These are phyloP conservation scores for Salmo trutta DNA, from an alignment of 2,797 vertebrate genomes.

Conservation along the genomic window DNA sequence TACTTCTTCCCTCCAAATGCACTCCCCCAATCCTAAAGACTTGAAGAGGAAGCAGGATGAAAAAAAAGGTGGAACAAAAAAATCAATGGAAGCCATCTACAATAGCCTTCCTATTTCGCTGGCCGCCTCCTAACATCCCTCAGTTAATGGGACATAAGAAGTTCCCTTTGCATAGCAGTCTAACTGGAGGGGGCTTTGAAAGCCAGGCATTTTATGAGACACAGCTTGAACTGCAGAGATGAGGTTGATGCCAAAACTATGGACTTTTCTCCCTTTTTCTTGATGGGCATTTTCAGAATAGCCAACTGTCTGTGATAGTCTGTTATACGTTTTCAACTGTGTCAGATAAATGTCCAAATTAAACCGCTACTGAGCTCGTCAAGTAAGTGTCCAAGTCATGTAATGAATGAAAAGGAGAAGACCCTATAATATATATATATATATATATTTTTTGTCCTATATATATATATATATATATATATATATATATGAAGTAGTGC, in stretches of 20 bases:
- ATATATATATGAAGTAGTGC: neutral
- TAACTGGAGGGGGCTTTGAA: conserved; percentile 24
- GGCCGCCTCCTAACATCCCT: conserved; percentile 38
- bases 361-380: conserved; percentile 37
- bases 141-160: conserved; percentile 29
- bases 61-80: conserved; percentile 21
- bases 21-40: conserved; percentile 43
- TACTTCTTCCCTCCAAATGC: conserved; percentile 14
- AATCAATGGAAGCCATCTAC: conserved; percentile 39
- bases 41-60: conserved; percentile 36
- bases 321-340: conserved; percentile 23
- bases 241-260: conserved; percentile 10
- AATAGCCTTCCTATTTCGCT: conserved; percentile 30
- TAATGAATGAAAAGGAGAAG: neutral
- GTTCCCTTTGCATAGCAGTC: conserved; percentile 10
- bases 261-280: conserved; percentile 6
- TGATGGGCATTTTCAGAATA: conserved; percentile 25
- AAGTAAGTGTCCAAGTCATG: conserved; percentile 30
- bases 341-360: conserved; percentile 8
- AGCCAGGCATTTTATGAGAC: conserved; percentile 11
- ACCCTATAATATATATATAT: neutral
- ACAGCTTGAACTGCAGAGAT: conserved; percentile 14
- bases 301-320: conserved; percentile 9
- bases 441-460: too few species aligned
- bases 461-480: too few species aligned